Conservation (phyloP, 2,797 vertebrate species). For the Cryptoprocta ferox region DNA sequence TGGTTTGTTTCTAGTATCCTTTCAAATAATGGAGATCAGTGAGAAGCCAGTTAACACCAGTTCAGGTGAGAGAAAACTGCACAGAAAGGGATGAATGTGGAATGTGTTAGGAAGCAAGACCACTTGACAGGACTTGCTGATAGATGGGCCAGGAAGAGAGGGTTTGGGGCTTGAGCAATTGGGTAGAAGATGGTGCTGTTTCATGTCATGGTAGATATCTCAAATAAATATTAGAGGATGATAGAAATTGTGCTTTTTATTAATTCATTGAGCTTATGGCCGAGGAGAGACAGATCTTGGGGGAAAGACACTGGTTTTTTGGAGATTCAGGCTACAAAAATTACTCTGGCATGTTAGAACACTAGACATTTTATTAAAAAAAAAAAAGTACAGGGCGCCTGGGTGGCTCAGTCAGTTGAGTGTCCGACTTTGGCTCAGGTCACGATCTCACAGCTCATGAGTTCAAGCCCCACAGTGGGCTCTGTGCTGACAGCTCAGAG, state of each 20-base stretch:
- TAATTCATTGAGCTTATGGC: constrained; percentile 7
- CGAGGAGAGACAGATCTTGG: neutral
- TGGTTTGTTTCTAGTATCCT: constrained; percentile 41
- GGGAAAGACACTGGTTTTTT: constrained; percentile 30
- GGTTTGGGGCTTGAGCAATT: neutral
- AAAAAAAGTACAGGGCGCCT: no score
- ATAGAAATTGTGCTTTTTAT: constrained; percentile 60
- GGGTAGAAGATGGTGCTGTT: neutral
- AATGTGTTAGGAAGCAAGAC: neutral
- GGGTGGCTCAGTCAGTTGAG: no score
- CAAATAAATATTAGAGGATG: constrained; percentile 20
- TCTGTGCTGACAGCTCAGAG: no score
- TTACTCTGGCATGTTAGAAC: constrained; percentile 51
- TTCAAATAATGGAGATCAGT: neutral
- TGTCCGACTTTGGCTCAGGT: no score
- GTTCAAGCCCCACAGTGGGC: no score
- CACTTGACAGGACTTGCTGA: neutral
- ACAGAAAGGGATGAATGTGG: neutral
- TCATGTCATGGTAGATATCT: constrained; percentile 13
- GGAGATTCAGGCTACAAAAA: constrained; percentile 36
- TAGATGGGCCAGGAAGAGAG: neutral
- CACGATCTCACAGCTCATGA: no score
- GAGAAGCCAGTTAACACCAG: neutral
- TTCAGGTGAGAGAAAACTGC: neutral
- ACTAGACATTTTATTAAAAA: neutral